phyloP scores from a whole-genome alignment of 2,797 vertebrate species.

The Molossus alvarezi region DNA sequence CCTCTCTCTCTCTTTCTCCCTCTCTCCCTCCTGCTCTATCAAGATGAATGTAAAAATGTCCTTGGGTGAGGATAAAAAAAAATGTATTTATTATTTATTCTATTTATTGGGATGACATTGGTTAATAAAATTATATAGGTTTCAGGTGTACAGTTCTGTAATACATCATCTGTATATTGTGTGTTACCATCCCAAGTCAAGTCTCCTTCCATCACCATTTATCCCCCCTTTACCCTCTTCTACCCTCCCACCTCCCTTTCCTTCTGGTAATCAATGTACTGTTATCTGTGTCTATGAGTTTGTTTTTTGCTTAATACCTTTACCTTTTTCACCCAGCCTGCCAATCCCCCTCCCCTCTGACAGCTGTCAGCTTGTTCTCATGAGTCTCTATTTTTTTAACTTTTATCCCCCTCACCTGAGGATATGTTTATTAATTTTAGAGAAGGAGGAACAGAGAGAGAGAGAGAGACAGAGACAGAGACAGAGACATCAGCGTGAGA shows the following conservation, averaged over 20 bases:
- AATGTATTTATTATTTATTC: not conserved
- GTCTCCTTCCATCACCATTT: not conserved
- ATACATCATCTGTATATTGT: not conserved
- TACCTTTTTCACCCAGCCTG: not conserved
- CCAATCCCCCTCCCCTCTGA: not conserved
- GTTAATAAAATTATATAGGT: not conserved
- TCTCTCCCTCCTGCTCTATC: too few relatives aligned
- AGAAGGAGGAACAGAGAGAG: not conserved
- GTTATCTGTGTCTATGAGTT: not conserved
- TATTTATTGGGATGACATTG: not conserved
- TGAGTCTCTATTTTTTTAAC: not conserved
- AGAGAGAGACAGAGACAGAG: not conserved
- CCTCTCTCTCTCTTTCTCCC: too few relatives aligned
- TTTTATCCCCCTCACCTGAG: not conserved
- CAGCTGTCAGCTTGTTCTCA: not conserved
- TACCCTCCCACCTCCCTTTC: not conserved
- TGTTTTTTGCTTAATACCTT: not conserved
- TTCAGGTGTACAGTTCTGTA: not conserved
- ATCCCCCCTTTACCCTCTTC: not conserved
- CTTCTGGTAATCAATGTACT: too few relatives aligned
- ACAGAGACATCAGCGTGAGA: not conserved
- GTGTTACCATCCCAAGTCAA: not conserved
- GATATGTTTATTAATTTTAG: not conserved
- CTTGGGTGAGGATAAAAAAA: too few relatives aligned
- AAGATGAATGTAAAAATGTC: too few relatives aligned